phyloP scores from a whole-genome alignment of 2,888 invertebrate genomes.

The Harpagoxenus sublaevis region DNA sequence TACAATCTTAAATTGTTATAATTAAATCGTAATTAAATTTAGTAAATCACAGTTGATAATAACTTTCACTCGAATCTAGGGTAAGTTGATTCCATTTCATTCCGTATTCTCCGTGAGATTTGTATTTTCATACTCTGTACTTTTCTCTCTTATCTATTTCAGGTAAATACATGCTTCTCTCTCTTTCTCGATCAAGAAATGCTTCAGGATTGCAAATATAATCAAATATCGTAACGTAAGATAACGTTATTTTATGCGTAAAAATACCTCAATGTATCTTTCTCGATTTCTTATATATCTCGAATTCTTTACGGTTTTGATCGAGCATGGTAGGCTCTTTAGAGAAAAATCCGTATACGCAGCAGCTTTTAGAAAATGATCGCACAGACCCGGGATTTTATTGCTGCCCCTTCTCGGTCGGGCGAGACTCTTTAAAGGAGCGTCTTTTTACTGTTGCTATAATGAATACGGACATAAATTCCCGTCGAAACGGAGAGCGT shows the following conservation, averaged over 20 bases:
- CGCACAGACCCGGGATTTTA: constrained; percentile 27
- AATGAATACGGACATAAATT: constrained; percentile 65
- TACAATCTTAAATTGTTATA: constrained; percentile 1
- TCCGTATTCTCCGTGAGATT: neutral
- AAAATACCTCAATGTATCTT: neutral
- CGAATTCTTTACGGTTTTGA: constrained; percentile 5
- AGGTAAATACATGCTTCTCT: neutral
- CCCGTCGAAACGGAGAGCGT: constrained; percentile 18
- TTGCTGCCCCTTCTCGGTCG: constrained; percentile 19
- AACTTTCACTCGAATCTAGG: neutral
- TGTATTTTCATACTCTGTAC: neutral
- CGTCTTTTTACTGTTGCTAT: constrained; percentile 59
- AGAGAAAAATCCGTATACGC: constrained; percentile 29
- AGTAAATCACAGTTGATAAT: neutral
- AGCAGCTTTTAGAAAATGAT: constrained; percentile 52
- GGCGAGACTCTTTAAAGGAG: constrained; percentile 23
- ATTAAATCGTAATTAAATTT: neutral
- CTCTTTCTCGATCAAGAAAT: neutral
- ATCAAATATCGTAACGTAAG: neutral
- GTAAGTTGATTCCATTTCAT: neutral
- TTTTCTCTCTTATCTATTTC: neutral
- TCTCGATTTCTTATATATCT: neutral
- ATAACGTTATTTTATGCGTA: neutral
- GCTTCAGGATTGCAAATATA: neutral
- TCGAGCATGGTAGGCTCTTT: constrained; percentile 26